Evolutionary conservation across 2,113 vertebrate genomes (phyloP), one percentile per base, ranked within the genome.

Genomic region (Tetrax tetrax): DNA sequence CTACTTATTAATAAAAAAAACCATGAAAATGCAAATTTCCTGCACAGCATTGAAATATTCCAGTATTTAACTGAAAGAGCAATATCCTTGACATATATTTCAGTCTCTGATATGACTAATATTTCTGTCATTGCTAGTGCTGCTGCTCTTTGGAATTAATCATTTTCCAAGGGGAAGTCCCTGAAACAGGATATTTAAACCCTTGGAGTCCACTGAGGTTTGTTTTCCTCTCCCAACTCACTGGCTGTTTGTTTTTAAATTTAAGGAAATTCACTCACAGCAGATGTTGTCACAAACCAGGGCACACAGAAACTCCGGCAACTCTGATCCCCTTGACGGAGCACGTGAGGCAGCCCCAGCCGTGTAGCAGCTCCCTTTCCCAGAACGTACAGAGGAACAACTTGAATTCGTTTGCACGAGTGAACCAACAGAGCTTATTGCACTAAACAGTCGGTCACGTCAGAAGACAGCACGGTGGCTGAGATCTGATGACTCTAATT

Each of bases 141-240:
- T 91, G 85, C 74, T 93, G 76, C 57, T 87, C 51, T 82, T 71
- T 74, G 80, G 66, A 87, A 95, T 93, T 25, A 68, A 95, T 92
- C 57, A 75, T 59, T 93, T 75, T 83, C 74, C 59, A 89, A 57
- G 47, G 64, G 53, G 57, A 82, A 87, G 37, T n/a, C 80, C 90
- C 77, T 51, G 48, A 72, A 83, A 69, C 20, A 51, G 57, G 18
- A 84, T 89, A 57, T 76, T 90, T 29, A 57, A 93, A 82, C 83
- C 28, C n/a, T 7, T 82, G 31, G 2, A 45, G 9, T 6, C 80
- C 81, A 57, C 25, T 0, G 35, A 85, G 66, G 27, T 21, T 65
- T 82, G 24, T 41, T 78, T 64, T 27, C 14, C 9, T 21, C 53
- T 76, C 70, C 21, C 0, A 0, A 17, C n/a, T 63, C 41, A 19